These are phyloP conservation scores for Hemichromis elongatus DNA, from an alignment of 2,113 vertebrate genomes.

Conservation along the genomic window DNA sequence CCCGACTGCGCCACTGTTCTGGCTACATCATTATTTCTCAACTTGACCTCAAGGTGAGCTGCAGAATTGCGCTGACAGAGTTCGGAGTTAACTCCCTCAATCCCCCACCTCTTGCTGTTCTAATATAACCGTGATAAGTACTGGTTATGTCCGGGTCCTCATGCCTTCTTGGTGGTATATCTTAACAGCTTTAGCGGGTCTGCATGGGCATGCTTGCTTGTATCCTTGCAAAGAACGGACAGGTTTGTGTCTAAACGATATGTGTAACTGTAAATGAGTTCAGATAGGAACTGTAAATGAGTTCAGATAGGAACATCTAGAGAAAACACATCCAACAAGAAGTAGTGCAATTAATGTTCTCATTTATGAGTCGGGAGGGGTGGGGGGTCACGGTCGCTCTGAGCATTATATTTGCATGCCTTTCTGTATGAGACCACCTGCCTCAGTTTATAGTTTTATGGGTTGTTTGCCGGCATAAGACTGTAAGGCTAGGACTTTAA, in stretches of 20 bases:
- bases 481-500: not conserved
- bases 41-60: slow-evolving; percentile 23
- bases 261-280: not conserved
- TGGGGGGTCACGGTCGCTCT: not conserved
- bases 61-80: slow-evolving; percentile 9
- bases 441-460: not conserved
- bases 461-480: not conserved
- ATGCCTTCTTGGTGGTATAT: not conserved
- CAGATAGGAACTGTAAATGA: not conserved
- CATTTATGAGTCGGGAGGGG: not conserved
- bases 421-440: not conserved
- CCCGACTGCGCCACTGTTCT: slow-evolving; percentile 41
- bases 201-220: not conserved
- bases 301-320: not conserved
- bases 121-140: not conserved
- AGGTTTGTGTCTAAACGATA: not conserved
- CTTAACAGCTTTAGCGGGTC: not conserved
- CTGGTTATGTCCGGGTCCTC: not conserved
- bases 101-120: not conserved
- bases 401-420: not conserved
- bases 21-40: slow-evolving; percentile 38
- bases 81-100: not conserved
- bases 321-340: not conserved
- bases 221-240: not conserved
- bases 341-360: slow-evolving; percentile 10